Percentiles rank a stretch among this genome's conserved stretches.
Conservation (phyloP, 2,888 invertebrate genomes). For the Aspidapion aeneum region DNA sequence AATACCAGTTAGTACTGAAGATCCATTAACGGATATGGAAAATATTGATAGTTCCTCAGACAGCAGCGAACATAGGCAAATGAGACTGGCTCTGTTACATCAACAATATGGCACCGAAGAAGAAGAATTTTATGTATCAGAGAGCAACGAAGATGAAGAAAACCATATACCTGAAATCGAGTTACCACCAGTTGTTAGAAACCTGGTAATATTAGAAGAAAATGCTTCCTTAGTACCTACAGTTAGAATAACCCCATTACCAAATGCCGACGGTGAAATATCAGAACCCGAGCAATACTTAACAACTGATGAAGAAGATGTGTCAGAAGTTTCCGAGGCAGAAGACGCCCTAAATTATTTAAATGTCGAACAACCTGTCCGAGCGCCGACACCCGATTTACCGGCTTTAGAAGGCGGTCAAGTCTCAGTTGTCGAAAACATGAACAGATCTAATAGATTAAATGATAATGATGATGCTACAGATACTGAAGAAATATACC, state of each 20-base stretch:
- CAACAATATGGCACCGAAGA: constrained; percentile 32
- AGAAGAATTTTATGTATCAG: constrained; percentile 23
- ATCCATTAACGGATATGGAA: constrained; percentile 50
- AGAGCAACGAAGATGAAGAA: constrained; percentile 24
- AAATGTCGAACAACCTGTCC: constrained; percentile 12
- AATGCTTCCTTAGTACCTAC: constrained; percentile 40
- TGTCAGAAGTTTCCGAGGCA: constrained; percentile 38
- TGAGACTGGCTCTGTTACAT: constrained; percentile 41
- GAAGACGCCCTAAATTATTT: constrained; percentile 38
- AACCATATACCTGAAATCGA: constrained; percentile 31
- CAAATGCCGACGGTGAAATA: constrained; percentile 35
- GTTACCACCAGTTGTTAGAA: constrained; percentile 49
- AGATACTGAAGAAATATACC: constrained; percentile 35
- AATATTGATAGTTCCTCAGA: constrained; percentile 44
- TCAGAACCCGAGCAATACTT: constrained; percentile 22
- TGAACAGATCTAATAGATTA: constrained; percentile 13
- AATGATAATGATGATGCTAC: constrained; percentile 20
- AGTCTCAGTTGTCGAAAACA: constrained; percentile 29
- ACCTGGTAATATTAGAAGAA: constrained; percentile 43
- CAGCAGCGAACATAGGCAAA: constrained; percentile 29
- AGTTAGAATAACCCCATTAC: constrained; percentile 48
- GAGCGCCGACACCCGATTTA: constrained; percentile 30
- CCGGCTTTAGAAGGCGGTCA: constrained; percentile 34
- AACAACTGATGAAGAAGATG: constrained; percentile 40
- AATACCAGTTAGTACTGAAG: constrained; percentile 30